phyloP scores from a whole-genome alignment of 2,888 invertebrate species.

The Sesia apiformis region DNA sequence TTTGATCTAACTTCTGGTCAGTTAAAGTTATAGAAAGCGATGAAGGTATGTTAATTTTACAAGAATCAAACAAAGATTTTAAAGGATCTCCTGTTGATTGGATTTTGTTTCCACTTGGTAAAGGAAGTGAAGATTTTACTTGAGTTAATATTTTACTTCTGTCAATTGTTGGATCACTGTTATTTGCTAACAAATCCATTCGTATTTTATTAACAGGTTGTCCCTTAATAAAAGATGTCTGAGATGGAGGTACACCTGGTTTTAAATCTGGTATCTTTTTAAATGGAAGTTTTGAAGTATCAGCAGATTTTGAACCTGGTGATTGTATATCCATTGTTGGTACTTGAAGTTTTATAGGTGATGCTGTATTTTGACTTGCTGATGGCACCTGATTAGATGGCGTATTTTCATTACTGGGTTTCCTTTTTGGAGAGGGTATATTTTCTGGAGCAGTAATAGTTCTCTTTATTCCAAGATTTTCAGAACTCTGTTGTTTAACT shows the following conservation, averaged over 20 bases:
- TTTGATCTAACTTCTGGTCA: slow-evolving; percentile 74
- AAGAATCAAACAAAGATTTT: slow-evolving; percentile 78
- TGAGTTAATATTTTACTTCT: slow-evolving; percentile 63
- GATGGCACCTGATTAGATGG: slow-evolving; percentile 17
- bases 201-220: slow-evolving; percentile 48
- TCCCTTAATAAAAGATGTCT: slow-evolving; percentile 36
- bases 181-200: slow-evolving; percentile 65
- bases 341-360: slow-evolving; percentile 54
- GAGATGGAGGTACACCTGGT: slow-evolving; percentile 38
- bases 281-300: slow-evolving; percentile 19
- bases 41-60: slow-evolving; percentile 85
- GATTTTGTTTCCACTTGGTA: slow-evolving; percentile 21
- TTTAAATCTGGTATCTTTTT: slow-evolving; percentile 66
- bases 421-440: slow-evolving; percentile 62
- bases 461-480: slow-evolving; percentile 40
- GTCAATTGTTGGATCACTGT: slow-evolving; percentile 66
- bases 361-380: slow-evolving; percentile 37
- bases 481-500: slow-evolving; percentile 15
- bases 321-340: slow-evolving; percentile 38
- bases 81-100: slow-evolving; percentile 60
- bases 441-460: slow-evolving; percentile 30
- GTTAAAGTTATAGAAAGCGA: slow-evolving; percentile 88
- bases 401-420: slow-evolving; percentile 49
- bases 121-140: slow-evolving; percentile 50
- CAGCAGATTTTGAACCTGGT: slow-evolving; percentile 19